Evolutionary conservation across 2,113 vertebrate species (phyloP).

Genomic region (Neotoma lepida): DNA sequence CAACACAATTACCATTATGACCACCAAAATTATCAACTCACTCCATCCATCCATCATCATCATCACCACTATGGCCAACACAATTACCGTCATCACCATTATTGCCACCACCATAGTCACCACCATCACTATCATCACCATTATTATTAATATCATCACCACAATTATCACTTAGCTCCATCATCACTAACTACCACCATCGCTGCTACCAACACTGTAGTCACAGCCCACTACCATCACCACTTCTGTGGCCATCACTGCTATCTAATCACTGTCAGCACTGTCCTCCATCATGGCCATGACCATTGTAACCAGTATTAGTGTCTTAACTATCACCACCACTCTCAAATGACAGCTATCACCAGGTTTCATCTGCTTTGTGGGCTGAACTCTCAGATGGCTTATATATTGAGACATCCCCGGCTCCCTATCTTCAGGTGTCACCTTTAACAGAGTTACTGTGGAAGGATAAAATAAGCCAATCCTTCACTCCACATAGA

Average conservation of each 20-base stretch:
- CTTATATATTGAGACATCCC: neutral
- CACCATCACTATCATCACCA: too few species aligned
- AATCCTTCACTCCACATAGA: conserved; percentile 28
- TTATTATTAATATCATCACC: accelerated
- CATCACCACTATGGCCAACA: accelerated
- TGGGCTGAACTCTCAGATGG: neutral
- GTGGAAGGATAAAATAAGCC: neutral
- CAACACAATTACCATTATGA: neutral
- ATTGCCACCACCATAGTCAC: accelerated
- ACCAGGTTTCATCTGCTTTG: too few species aligned
- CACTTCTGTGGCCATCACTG: neutral
- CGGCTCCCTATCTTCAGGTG: accelerated
- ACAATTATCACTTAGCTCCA: too few species aligned
- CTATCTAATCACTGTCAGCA: neutral
- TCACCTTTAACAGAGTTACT: neutral
- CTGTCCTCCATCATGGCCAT: neutral
- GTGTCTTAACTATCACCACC: too few species aligned
- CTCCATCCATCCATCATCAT: accelerated
- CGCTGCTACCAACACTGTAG: neutral
- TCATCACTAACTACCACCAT: too few species aligned
- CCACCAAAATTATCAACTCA: accelerated
- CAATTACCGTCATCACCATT: accelerated
- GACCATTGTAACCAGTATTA: accelerated
- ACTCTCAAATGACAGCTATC: neutral
- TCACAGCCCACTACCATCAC: too few species aligned